These are phyloP conservation scores for Carassius auratus DNA, from an alignment of 2,113 vertebrate genomes.

Conservation along the genomic window DNA sequence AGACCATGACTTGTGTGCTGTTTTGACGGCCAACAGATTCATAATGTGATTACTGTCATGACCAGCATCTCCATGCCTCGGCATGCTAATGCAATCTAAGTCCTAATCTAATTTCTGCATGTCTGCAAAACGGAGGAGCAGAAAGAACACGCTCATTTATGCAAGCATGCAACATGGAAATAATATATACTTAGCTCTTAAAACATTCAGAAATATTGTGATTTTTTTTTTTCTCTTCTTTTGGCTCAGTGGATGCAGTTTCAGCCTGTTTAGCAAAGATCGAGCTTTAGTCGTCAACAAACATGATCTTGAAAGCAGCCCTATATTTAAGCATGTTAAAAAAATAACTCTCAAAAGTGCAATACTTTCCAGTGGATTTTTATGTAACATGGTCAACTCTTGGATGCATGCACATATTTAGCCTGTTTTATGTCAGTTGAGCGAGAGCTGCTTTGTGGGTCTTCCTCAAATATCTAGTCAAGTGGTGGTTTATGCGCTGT, in stretches of 20 bases:
- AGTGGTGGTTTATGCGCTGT: conserved; percentile 27
- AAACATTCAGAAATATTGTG: background rate
- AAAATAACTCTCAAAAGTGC: conserved; percentile 25
- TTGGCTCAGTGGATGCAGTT: background rate
- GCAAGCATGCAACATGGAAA: conserved; percentile 6
- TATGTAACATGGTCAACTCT: conserved; percentile 18
- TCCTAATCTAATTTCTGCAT: conserved; percentile 42
- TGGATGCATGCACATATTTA: conserved; percentile 36
- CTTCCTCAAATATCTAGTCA: conserved; percentile 11
- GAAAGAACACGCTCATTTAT: conserved; percentile 12
- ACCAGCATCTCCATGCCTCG: conserved; percentile 40
- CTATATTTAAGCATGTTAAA: conserved; percentile 10
- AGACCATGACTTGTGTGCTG: background rate
- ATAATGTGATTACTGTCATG: conserved; percentile 46
- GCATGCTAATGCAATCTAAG: conserved; percentile 41
- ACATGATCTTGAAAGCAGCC: background rate
- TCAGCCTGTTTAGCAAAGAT: background rate
- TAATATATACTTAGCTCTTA: background rate
- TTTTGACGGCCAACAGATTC: conserved; percentile 19
- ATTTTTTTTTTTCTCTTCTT: background rate
- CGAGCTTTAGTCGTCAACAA: background rate
- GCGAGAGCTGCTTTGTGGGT: conserved; percentile 11
- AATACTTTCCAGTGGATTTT: conserved; percentile 36
- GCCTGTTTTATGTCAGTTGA: conserved; percentile 45
- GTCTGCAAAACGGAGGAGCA: background rate